Evolutionary conservation across 53 echinoderm and acorn worm genomes (phyloP).

Genomic region (Zoroaster sp.): DNA sequence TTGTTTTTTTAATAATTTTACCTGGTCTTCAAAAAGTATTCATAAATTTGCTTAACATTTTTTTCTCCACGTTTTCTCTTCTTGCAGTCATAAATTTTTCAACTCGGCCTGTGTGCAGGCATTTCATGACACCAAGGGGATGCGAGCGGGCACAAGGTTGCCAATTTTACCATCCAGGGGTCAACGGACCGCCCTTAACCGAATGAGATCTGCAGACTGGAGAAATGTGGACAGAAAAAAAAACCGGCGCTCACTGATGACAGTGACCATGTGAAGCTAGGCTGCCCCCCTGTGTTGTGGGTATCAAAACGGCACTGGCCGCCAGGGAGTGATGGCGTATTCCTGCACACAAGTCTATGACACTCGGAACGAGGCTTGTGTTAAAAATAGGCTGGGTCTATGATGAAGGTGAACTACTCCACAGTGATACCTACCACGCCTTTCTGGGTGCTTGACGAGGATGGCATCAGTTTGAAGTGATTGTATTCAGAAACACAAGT

Average conservation of each 20-base stretch:
- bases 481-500: background rate
- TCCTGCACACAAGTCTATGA: background rate
- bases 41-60: background rate
- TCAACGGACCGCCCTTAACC: constrained; percentile 67
- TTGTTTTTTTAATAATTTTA: background rate
- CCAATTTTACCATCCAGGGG: constrained; percentile 84
- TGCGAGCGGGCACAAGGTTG: constrained; percentile 75
- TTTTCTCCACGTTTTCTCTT: background rate
- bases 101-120: constrained; percentile 66
- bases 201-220: background rate
- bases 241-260: too few relatives aligned
- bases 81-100: background rate
- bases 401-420: background rate
- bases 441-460: background rate
- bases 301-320: background rate
- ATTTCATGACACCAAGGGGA: constrained; percentile 80
- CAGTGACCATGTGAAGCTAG: too few relatives aligned
- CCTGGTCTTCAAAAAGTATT: background rate
- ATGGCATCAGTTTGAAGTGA: background rate
- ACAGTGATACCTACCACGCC: background rate
- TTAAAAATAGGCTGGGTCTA: background rate
- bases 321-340: background rate
- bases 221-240: background rate
- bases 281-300: too few relatives aligned
- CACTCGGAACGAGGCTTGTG: background rate